Evolutionary conservation across 2,797 vertebrate genomes (phyloP).

Genomic region (Tokudaia muenninki): DNA sequence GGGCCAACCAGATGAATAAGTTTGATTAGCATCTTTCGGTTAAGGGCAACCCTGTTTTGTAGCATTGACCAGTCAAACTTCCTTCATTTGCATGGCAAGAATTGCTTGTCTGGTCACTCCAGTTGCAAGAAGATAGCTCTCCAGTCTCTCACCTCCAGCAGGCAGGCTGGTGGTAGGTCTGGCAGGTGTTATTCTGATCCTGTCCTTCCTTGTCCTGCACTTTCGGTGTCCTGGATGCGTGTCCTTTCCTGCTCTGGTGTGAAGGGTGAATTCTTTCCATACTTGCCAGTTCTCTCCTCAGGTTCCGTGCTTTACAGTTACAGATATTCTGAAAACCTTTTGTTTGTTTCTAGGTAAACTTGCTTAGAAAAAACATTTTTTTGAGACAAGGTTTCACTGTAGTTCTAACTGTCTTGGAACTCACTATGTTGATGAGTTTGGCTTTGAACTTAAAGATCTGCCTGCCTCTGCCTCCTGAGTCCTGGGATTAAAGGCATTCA

Average conservation of each 20-base stretch:
- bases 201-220: background rate
- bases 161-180: no score
- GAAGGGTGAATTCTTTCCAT: background rate
- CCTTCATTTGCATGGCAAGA: background rate
- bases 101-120: background rate
- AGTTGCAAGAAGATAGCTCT: background rate
- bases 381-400: background rate
- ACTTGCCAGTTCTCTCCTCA: background rate
- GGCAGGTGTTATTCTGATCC: background rate
- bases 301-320: constrained; percentile 3
- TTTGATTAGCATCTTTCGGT: background rate
- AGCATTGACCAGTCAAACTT: background rate
- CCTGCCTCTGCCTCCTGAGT: background rate
- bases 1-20: background rate
- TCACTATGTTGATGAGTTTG: background rate
- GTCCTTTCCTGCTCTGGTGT: background rate
- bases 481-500: background rate
- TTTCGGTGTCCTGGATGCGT: background rate
- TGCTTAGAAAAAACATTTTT: background rate
- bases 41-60: background rate
- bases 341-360: constrained; percentile 56
- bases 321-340: constrained; percentile 25
- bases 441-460: background rate
- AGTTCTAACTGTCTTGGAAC: background rate
- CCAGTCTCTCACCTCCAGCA: background rate